phyloP scores from a whole-genome alignment of 1,140 invertebrate genomes.

The Calephelis virginiensis region DNA sequence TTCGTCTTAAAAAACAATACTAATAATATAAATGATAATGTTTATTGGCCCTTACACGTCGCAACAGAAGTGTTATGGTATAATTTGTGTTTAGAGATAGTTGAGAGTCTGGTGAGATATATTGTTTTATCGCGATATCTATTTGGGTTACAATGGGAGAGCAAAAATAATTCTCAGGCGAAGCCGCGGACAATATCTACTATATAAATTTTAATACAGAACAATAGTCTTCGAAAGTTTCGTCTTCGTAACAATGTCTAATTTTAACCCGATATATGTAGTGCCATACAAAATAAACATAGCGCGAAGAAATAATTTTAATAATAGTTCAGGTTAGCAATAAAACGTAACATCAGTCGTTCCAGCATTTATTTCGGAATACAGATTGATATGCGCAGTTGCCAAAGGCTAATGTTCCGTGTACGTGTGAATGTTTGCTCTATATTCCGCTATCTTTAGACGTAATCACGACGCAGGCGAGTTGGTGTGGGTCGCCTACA shows the following conservation, averaged over 20 bases:
- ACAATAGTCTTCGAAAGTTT: too few species aligned
- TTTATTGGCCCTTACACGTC: too few species aligned
- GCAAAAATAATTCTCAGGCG: too few species aligned
- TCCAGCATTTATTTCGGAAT: constrained; percentile 36
- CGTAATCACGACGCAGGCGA: constrained; percentile 27
- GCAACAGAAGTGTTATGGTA: too few species aligned
- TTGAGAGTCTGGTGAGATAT: too few species aligned
- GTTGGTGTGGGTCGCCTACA: not conserved
- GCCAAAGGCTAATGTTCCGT: constrained; percentile 39
- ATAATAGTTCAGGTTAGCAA: constrained; percentile 2
- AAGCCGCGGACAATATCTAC: too few species aligned
- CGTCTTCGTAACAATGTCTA: constrained; percentile 20
- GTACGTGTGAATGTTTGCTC: constrained; percentile 26
- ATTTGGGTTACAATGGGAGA: too few species aligned
- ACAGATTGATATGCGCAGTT: constrained; percentile 39
- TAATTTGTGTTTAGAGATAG: too few species aligned
- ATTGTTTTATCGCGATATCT: too few species aligned
- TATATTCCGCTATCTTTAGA: constrained; percentile 39
- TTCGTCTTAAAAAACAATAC: too few species aligned
- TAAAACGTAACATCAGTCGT: constrained; percentile 19
- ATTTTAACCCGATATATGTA: constrained; percentile 11
- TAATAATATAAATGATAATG: too few species aligned
- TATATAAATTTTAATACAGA: too few species aligned
- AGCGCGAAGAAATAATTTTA: not conserved
- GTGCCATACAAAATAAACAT: not conserved